phyloP scores from a whole-genome alignment of 2,113 vertebrate genomes.

The Laterallus jamaicensis region DNA sequence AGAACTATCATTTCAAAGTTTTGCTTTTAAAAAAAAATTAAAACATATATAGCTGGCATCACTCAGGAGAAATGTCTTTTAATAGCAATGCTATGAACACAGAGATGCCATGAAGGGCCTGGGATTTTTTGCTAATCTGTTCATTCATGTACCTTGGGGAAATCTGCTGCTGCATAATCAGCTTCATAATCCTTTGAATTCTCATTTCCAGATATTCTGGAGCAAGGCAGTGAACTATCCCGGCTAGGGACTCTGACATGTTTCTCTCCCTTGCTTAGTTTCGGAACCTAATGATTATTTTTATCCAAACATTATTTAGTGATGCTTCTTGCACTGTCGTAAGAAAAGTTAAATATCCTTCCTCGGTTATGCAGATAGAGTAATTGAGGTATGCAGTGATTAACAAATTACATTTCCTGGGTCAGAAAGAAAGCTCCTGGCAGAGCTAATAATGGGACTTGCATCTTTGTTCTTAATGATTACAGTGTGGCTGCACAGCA shows the following conservation, averaged over 20 bases:
- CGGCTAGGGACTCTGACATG: background rate
- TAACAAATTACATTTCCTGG: constrained; percentile 40
- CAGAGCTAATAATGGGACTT: background rate
- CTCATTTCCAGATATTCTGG: background rate
- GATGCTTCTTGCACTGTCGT: background rate
- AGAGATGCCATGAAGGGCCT: background rate
- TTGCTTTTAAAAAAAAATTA: background rate
- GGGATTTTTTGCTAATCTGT: background rate
- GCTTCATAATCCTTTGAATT: constrained; percentile 4
- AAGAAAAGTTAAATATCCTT: background rate
- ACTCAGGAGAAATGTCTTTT: background rate
- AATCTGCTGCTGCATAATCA: constrained; percentile 2
- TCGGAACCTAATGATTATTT: background rate
- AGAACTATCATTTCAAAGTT: background rate
- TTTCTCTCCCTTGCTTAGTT: background rate
- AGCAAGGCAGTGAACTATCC: background rate
- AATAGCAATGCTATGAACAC: background rate
- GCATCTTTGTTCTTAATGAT: background rate
- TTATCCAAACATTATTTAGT: background rate
- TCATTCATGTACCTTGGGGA: background rate
- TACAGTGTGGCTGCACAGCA: background rate
- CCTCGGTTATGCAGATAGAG: background rate
- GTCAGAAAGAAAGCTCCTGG: constrained; percentile 14
- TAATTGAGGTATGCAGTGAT: background rate
- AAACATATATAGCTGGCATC: background rate